These are phyloP conservation scores for Chrysodeixis includens DNA, from an alignment of 2,888 invertebrate genomes.

Conservation along the genomic window DNA sequence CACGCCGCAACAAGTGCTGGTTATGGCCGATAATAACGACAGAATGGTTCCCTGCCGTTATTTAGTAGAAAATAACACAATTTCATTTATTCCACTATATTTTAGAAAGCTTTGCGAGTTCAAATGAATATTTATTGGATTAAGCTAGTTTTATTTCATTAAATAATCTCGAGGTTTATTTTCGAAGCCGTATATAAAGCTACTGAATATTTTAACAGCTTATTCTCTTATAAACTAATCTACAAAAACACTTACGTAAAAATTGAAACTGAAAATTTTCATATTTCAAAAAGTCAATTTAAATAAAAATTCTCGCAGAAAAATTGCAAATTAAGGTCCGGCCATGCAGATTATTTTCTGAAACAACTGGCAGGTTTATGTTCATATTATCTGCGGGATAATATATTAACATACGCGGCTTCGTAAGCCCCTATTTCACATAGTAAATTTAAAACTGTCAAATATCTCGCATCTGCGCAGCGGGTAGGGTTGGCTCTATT, in stretches of 20 bases:
- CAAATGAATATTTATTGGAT: slow-evolving; percentile 14
- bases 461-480: slow-evolving; percentile 63
- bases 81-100: slow-evolving; percentile 32
- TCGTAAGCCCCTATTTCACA: slow-evolving; percentile 47
- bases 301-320: slow-evolving; percentile 45
- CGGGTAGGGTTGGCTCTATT: slow-evolving; percentile 64
- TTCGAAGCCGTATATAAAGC: background rate
- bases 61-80: slow-evolving; percentile 42
- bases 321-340: slow-evolving; percentile 49
- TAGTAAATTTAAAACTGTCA: slow-evolving; percentile 61
- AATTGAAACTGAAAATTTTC: slow-evolving; percentile 9
- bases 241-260: slow-evolving; percentile 34
- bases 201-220: slow-evolving; percentile 1
- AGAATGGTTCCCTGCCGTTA: slow-evolving; percentile 37
- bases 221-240: slow-evolving; percentile 15
- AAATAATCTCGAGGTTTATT: background rate
- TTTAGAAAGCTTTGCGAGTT: slow-evolving; percentile 24
- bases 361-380: slow-evolving; percentile 49
- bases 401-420: slow-evolving; percentile 47
- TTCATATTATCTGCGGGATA: slow-evolving; percentile 51
- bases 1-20: slow-evolving; percentile 70
- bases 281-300: slow-evolving; percentile 51
- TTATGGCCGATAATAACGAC: slow-evolving; percentile 64
- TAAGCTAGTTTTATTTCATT: slow-evolving; percentile 11
- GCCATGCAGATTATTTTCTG: slow-evolving; percentile 45